Base-by-base conservation (phyloP, 2,888 invertebrate species). In the Standfussiana lucernea region DNA sequence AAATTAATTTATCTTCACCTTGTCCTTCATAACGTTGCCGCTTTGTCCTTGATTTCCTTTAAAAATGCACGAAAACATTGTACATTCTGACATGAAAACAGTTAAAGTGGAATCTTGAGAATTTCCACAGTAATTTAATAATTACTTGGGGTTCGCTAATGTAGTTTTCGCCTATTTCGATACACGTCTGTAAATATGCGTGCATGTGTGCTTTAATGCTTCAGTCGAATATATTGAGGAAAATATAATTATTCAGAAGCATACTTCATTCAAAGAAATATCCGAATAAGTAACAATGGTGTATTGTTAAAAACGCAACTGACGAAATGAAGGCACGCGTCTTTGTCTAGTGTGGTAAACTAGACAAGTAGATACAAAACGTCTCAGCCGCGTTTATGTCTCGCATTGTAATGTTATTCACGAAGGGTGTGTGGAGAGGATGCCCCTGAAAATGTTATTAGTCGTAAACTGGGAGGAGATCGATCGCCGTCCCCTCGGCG, bases 401-500 rank as follows among this genome's bases (percentile, higher is more conserved):
- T 79, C 77, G 74, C 71, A 75, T 76, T 79, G 50, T 80, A 84
- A 82, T 86, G 69, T 81, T 50, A 80, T 77, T 84, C 72, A 74
- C 73, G 83, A 85, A 85, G 84, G 81, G 79, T 86, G 86, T 85
- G 74, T 77, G 80, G 79, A 73, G 81, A 87, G 88, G 90, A 90
- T 90, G 91, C 88, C 92, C 92, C 91, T 93, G 93, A 93, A 94
- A 95, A 92, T 90, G 91, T 93, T 93, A 93, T 93, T 92, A 92
- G 91, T 93, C 93, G 93, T 94, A 93, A 94, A 93, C 88, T 84
- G 91, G 91, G 93, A 91, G 88, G 79, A 92, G 93, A 96, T 96
- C 95, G 95, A 96, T 96, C 91, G 93, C 92, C 94, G 94, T 92
- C 95, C 91, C 89, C 84, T 84, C 89, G 95, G 94, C 95, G 96